These are phyloP conservation scores for Fopius arisanus DNA, from an alignment of 1,140 invertebrate genomes.

Conservation along the genomic window DNA sequence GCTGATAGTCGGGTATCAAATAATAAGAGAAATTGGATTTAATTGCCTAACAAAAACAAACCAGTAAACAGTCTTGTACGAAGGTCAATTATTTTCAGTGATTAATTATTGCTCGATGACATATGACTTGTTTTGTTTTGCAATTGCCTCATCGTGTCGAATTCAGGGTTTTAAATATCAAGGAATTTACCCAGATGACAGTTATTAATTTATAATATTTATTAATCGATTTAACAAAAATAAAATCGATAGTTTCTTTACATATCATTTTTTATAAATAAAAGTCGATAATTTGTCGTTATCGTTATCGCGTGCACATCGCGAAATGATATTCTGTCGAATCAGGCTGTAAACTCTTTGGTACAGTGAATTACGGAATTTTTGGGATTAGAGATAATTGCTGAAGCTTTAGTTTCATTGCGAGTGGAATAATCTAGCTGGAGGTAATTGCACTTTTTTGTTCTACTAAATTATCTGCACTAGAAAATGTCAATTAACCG, in stretches of 20 bases:
- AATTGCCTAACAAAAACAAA: constrained; percentile 3
- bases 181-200: neutral
- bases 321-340: neutral
- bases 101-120: neutral
- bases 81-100: constrained; percentile 11
- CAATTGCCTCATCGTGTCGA: neutral
- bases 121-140: neutral
- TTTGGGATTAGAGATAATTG: neutral
- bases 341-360: neutral
- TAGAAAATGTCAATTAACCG: too few species aligned
- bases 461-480: too few species aligned
- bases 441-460: too few species aligned
- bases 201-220: neutral
- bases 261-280: neutral
- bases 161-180: neutral
- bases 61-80: neutral
- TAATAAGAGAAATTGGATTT: constrained; percentile 8
- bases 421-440: too few species aligned
- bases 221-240: neutral
- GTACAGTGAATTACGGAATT: neutral
- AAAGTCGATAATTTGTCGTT: neutral
- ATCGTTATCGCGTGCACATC: neutral
- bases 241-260: neutral
- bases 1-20: neutral
- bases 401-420: neutral